Evolutionary conservation across 2,113 vertebrate species (phyloP), one percentile per base, ranked within the genome.

Genomic region (Agelaius tricolor): DNA sequence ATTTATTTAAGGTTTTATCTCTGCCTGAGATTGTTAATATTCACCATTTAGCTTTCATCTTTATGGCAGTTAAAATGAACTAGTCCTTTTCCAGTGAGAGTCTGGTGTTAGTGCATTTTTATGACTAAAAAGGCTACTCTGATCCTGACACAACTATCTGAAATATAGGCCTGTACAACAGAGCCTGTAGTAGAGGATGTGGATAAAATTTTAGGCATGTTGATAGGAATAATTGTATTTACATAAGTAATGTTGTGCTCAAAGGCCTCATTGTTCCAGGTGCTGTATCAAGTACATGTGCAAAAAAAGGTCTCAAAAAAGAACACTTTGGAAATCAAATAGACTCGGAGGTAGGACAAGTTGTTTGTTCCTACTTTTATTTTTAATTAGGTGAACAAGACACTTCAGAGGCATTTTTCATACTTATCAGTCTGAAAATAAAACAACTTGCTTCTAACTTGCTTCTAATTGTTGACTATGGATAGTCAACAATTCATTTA

Each of bases 121-220:
- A 44, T 65, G 24, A 97, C 92, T 90, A 91, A 94, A 97, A 95
- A 93, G 30, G 49, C 90, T 93, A 91, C 65, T 61, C 59, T 91
- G 73, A 85, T 90, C 41, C 84, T 85, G 21, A 90, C 61, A 95
- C 77, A 96, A 81, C 76, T 66, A 57, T 59, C 43, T 49, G 77
- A 95, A 96, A 91, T 89, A 92, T 11, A 93, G 87, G 13, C 17
- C 24, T 83, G 41, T 59, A 89, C 28, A 85, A 78, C 28, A 46
- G 5, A 66, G 13, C 28, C 39, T 30, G 9, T 3, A 52, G 33
- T 0, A 67, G 13, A 74, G 33, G 86, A 63, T 19, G 20, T 67
- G 72, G 57, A 68, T 61, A 86, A 85, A 73, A 91, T 80, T 62
- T 83, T 74, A 84, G 75, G 35, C 47, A 59, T 12, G 5, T 52